Evolutionary conservation across 1,140 invertebrate species (phyloP).

Genomic region (Trachymyrmex septentrionalis): DNA sequence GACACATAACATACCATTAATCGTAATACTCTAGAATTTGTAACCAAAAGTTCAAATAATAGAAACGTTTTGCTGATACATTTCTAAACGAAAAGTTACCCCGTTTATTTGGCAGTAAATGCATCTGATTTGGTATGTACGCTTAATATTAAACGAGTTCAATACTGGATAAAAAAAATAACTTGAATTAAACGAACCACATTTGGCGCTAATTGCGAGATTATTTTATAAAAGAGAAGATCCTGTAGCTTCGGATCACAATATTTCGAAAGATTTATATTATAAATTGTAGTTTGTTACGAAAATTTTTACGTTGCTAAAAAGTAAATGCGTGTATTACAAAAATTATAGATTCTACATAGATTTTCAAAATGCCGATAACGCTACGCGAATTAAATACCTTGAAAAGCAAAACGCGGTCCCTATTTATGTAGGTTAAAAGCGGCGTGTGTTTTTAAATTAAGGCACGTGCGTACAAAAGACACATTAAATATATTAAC

Average conservation of each 20-base stretch:
- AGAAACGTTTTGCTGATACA: not conserved
- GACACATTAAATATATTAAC: conserved; percentile 42
- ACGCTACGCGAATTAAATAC: conserved; percentile 3
- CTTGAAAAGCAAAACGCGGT: not conserved
- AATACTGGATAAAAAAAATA: not conserved
- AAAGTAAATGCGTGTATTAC: not conserved
- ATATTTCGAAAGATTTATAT: not conserved
- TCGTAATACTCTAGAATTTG: not conserved
- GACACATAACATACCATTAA: not conserved
- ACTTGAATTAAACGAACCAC: not conserved
- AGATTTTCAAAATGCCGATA: not conserved
- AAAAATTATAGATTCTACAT: not conserved
- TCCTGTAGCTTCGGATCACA: too few relatives aligned
- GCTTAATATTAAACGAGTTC: not conserved
- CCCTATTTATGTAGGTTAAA: not conserved
- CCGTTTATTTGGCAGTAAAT: not conserved
- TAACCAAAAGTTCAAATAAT: not conserved
- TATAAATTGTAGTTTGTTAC: not conserved
- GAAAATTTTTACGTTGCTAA: not conserved
- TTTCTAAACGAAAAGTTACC: not conserved
- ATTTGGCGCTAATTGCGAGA: conserved; percentile 13
- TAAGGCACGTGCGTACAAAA: conserved; percentile 1
- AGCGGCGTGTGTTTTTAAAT: conserved; percentile 25
- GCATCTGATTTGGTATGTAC: not conserved
- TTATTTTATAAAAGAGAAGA: not conserved